Conservation (phyloP, 23 tunicate genomes). For the Ascidia mentula region DNA sequence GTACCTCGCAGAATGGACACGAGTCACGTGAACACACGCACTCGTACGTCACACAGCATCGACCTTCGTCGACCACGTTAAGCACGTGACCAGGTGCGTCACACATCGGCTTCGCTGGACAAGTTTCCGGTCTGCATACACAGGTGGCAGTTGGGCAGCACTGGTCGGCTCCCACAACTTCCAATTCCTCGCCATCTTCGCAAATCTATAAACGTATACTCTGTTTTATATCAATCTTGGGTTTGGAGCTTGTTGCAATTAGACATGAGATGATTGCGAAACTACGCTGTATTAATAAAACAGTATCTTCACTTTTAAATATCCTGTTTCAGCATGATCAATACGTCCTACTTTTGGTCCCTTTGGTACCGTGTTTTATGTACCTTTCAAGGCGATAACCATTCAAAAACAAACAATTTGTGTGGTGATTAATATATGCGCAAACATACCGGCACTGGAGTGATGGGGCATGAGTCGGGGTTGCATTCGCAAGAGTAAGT, state of each 20-base stretch:
- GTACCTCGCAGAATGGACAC: constrained; percentile 44
- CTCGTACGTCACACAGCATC: constrained; percentile 82
- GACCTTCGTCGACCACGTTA: constrained; percentile 54
- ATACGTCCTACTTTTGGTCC: too few species aligned
- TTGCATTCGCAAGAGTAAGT: constrained; percentile 91
- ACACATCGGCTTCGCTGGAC: constrained; percentile 52
- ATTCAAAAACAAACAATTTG: too few species aligned
- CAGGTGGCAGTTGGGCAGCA: constrained; percentile 95
- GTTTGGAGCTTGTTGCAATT: too few species aligned
- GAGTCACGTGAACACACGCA: constrained; percentile 78
- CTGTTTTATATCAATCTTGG: too few species aligned
- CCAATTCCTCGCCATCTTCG: constrained; percentile 96
- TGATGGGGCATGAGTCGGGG: constrained; percentile 61
- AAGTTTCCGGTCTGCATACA: constrained; percentile 81
- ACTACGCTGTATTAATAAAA: too few species aligned
- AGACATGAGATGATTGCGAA: too few species aligned
- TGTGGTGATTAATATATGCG: too few species aligned
- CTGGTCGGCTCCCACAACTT: constrained; percentile 68
- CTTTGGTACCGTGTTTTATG: too few species aligned
- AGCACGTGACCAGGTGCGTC: constrained; percentile 45
- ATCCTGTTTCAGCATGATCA: too few species aligned
- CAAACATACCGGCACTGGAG: constrained; percentile 82
- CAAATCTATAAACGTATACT: constrained; percentile 52
- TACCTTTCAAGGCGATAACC: too few species aligned
- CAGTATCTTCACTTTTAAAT: too few species aligned